These are phyloP conservation scores for Meta bourneti DNA, from an alignment of 2,888 invertebrate genomes.

Conservation along the genomic window DNA sequence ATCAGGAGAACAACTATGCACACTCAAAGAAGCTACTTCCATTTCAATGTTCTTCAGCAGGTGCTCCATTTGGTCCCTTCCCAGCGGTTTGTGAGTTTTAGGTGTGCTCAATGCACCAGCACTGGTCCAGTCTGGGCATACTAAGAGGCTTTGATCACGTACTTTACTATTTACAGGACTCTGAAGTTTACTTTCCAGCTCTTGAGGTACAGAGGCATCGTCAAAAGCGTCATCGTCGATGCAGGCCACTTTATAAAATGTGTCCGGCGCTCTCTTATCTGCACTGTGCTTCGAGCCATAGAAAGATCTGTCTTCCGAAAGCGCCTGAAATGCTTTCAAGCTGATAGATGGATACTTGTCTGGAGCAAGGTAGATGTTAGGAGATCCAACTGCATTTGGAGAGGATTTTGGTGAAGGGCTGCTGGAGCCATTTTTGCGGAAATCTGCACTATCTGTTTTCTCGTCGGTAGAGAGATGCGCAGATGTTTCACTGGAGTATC, in stretches of 20 bases:
- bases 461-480: conserved; percentile 80
- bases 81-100: background rate
- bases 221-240: conserved; percentile 67
- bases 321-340: conserved; percentile 60
- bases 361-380: conserved; percentile 56
- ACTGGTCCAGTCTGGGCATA: too few relatives aligned
- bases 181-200: too few relatives aligned
- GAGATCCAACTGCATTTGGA: background rate
- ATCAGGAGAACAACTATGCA: background rate
- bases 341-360: conserved; percentile 68
- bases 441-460: conserved; percentile 71
- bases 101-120: background rate
- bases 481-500: conserved; percentile 81
- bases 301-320: conserved; percentile 49
- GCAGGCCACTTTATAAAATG: conserved; percentile 72
- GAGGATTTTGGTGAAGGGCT: background rate
- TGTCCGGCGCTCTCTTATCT: conserved; percentile 41
- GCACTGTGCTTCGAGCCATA: conserved; percentile 15
- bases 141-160: too few relatives aligned
- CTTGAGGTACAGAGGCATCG: background rate
- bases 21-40: background rate
- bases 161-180: too few relatives aligned
- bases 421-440: background rate
- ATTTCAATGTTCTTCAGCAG: background rate
- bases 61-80: background rate